A percentile compares a stretch with the other conserved stretches of the same genome.
These are phyloP conservation scores for Myioborus melanocephalus DNA, from an alignment of 2,797 vertebrate species.

Conservation along the genomic window DNA sequence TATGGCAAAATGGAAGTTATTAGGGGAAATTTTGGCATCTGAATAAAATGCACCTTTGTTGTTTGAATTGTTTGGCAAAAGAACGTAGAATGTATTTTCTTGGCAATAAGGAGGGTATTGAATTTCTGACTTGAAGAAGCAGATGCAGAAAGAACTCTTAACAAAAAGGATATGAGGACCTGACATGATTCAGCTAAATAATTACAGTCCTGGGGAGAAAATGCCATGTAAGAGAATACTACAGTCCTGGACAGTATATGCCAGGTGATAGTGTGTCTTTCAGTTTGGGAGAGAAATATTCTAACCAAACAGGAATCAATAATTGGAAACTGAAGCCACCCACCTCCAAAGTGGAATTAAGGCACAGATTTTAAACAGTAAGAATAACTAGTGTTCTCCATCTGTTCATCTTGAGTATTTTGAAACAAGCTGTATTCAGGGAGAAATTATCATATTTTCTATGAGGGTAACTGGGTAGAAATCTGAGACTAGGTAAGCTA, in stretches of 20 bases:
- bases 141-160: background rate
- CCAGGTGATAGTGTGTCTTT: background rate
- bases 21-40: background rate
- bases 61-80: background rate
- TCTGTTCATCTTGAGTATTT: background rate
- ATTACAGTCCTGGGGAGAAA: background rate
- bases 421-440: background rate
- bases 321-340: background rate
- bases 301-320: background rate
- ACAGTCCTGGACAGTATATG: background rate
- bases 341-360: background rate
- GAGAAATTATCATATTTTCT: background rate
- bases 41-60: background rate
- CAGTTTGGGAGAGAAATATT: background rate
- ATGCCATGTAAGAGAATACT: background rate
- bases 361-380: background rate
- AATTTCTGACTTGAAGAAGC: background rate
- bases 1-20: background rate
- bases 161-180: background rate
- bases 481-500: background rate
- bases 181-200: background rate
- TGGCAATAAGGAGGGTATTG: background rate
- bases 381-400: background rate
- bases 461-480: background rate
- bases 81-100: accelerated